phyloP scores from a whole-genome alignment of 92 coral and sea anemone species.

The Porites rus region DNA sequence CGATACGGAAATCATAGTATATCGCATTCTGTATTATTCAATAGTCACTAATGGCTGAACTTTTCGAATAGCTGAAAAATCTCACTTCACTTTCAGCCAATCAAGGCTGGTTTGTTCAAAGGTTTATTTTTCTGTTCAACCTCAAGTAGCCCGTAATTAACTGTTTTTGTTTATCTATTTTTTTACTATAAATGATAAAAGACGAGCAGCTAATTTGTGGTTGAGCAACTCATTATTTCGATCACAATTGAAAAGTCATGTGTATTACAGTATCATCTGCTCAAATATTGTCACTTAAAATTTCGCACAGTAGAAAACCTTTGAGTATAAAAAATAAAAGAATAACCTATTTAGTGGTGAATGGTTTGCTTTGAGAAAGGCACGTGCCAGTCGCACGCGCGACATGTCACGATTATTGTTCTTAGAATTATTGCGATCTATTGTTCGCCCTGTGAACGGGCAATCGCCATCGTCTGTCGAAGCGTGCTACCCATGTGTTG shows the following conservation, averaged over 20 bases:
- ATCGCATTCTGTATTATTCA: too few species aligned
- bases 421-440: not conserved
- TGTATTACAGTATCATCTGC: not conserved
- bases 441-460: slow-evolving; percentile 35
- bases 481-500: slow-evolving; percentile 30
- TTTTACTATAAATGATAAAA: not conserved
- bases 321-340: not conserved
- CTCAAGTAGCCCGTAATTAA: not conserved
- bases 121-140: too few species aligned
- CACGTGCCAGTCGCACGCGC: slow-evolving; percentile 26
- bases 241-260: not conserved
- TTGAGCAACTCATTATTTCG: not conserved
- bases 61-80: too few species aligned
- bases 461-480: slow-evolving; percentile 12
- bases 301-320: not conserved
- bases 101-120: too few species aligned
- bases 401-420: slow-evolving; percentile 2
- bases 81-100: too few species aligned
- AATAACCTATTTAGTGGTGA: slow-evolving; percentile 1
- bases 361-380: slow-evolving; percentile 8
- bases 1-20: too few species aligned
- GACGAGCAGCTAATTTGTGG: too few species aligned
- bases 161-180: not conserved
- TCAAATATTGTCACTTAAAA: slow-evolving; percentile 1
- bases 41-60: too few species aligned